Evolutionary conservation across 2,113 vertebrate species (phyloP).

Genomic region (Myiagra hebetior): DNA sequence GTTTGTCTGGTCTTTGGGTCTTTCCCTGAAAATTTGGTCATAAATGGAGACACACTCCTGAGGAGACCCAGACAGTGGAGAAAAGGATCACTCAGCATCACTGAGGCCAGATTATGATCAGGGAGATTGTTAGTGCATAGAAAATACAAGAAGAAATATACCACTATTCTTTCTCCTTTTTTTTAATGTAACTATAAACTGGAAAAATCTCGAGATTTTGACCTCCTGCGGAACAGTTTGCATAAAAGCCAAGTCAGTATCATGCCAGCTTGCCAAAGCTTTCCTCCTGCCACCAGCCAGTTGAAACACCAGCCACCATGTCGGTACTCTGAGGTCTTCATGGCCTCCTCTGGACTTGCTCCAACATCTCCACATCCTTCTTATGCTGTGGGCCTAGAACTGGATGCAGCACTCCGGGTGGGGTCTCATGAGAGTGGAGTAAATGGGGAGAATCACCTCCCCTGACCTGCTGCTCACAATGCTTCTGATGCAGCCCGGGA

Average conservation of each 20-base stretch:
- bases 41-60: fast-evolving
- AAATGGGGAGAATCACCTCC: background rate
- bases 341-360: background rate
- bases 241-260: background rate
- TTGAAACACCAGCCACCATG: background rate
- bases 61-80: background rate
- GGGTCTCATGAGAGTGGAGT: background rate
- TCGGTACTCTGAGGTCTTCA: background rate
- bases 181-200: background rate
- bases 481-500: background rate
- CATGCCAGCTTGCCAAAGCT: background rate
- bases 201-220: background rate
- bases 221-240: background rate
- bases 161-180: background rate
- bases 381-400: fast-evolving
- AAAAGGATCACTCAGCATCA: background rate
- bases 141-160: background rate
- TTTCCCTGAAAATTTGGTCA: background rate
- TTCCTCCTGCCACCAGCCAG: background rate
- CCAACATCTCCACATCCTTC: background rate
- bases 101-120: background rate
- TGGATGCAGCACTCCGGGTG: background rate
- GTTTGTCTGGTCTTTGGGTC: background rate
- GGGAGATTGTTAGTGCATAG: background rate
- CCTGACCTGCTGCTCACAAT: background rate